Conservation (phyloP, 2,888 invertebrate genomes). For the Hecatera dysodea region DNA sequence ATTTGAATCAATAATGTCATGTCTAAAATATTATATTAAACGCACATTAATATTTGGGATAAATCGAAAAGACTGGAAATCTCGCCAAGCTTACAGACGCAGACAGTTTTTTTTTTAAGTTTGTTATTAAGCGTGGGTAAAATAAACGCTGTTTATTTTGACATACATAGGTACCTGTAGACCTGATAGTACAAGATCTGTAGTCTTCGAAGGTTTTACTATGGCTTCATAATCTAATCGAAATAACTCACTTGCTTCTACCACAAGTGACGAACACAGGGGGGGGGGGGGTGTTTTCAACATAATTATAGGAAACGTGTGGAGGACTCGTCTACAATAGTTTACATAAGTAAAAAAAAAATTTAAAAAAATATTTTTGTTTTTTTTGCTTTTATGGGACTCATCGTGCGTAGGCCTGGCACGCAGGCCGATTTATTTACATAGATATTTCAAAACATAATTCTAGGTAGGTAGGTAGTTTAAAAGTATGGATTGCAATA, state of each 20-base stretch:
- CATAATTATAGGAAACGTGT: not conserved
- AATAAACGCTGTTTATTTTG: not conserved
- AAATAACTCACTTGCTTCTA: not conserved
- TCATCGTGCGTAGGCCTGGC: not conserved
- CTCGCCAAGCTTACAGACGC: not conserved
- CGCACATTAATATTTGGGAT: not conserved
- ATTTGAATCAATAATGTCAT: no score
- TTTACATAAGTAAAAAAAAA: no score
- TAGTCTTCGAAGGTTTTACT: not conserved
- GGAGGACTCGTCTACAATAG: no score
- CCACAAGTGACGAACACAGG: not conserved
- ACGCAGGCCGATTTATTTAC: not conserved
- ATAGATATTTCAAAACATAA: not conserved
- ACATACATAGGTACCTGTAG: no score
- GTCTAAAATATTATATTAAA: no score
- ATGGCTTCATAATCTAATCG: not conserved
- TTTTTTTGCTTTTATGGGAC: not conserved
- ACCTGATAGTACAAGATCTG: no score
- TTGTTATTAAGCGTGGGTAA: not conserved
- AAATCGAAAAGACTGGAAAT: not conserved
- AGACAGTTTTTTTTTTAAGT: no score
- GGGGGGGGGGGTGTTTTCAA: not conserved
- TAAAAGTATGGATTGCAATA: not conserved
- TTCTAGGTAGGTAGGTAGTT: not conserved
- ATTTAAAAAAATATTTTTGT: no score